These are phyloP conservation scores for Tragelaphus buxtoni DNA, from an alignment of 2,113 vertebrate genomes.

Conservation along the genomic window DNA sequence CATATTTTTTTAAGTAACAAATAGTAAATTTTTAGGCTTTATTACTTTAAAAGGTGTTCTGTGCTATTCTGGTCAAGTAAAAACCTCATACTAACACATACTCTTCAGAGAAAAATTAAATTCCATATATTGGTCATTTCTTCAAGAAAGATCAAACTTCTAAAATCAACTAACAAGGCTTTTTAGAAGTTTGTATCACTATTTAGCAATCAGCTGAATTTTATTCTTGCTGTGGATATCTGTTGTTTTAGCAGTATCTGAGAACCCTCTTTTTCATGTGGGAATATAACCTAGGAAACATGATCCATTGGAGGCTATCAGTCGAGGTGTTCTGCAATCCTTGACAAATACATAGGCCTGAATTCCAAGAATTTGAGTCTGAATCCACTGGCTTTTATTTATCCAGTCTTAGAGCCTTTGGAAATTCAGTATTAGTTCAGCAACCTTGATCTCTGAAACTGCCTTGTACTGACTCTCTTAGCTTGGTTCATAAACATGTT, in stretches of 20 bases:
- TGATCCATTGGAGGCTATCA: not conserved
- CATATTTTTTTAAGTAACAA: not conserved
- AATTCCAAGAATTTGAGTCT: not conserved
- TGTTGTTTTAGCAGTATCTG: not conserved
- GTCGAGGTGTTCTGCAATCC: not conserved
- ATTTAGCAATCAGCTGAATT: not conserved
- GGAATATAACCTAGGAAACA: not conserved
- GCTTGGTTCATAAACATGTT: not conserved
- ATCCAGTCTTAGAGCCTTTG: not conserved
- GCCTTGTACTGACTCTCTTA: not conserved
- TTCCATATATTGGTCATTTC: not conserved
- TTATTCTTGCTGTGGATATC: not conserved
- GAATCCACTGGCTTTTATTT: not conserved
- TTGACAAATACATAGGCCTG: not conserved
- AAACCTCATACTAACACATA: not conserved
- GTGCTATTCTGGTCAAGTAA: not conserved
- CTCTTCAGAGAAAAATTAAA: not conserved
- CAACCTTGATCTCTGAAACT: not conserved
- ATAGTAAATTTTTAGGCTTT: not conserved
- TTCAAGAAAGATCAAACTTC: not conserved
- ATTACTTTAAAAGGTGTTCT: not conserved
- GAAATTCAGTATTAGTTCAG: not conserved
- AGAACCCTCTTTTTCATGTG: not conserved
- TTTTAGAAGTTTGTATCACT: not conserved
- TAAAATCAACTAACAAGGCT: not conserved